Conservation (phyloP, 2,797 vertebrate genomes). For the Pseudochirops corinnae region DNA sequence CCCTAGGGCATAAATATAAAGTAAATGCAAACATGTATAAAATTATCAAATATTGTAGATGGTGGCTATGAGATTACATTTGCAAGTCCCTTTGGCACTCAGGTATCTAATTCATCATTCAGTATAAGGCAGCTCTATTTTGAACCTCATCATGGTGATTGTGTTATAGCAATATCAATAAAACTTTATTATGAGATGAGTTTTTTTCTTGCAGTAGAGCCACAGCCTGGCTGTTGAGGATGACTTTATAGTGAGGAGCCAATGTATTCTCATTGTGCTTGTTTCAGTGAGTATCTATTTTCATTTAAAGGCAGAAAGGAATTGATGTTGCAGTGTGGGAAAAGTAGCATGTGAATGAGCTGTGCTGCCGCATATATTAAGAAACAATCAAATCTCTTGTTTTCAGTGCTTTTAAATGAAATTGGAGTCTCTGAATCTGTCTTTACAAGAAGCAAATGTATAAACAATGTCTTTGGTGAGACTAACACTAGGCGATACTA, state of each 20-base stretch:
- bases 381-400: neutral
- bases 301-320: neutral
- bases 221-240: neutral
- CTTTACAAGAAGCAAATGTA: constrained; percentile 1
- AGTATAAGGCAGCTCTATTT: neutral
- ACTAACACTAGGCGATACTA: neutral
- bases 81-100: neutral
- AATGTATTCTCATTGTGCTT: neutral
- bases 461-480: neutral
- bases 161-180: neutral
- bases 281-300: neutral
- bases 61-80: neutral
- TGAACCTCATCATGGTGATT: neutral
- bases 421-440: neutral
- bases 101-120: neutral
- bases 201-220: neutral
- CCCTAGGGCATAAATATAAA: neutral
- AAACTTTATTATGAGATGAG: neutral
- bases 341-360: neutral
- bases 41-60: neutral
- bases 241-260: neutral
- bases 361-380: neutral
- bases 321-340: constrained; percentile 4
- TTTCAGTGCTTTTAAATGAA: neutral
- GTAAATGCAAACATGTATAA: neutral